phyloP scores from a whole-genome alignment of 2,797 vertebrate genomes.

The Ceryle rudis region DNA sequence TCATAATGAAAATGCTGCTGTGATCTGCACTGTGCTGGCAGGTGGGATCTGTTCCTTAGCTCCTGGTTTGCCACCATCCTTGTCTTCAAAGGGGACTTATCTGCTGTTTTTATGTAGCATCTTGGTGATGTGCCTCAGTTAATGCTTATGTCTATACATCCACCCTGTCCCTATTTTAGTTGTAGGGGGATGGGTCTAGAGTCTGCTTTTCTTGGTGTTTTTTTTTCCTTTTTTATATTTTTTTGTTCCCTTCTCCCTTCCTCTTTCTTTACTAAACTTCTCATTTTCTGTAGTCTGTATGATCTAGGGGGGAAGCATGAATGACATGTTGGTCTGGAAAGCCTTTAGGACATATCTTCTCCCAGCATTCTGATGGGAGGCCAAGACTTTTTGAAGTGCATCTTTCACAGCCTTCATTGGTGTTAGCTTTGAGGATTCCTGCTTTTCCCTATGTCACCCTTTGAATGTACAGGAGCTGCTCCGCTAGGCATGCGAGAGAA shows the following conservation, averaged over 20 bases:
- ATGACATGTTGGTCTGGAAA: not conserved
- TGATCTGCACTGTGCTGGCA: not conserved
- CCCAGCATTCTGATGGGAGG: not conserved
- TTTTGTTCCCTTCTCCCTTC: not conserved
- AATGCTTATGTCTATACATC: not conserved
- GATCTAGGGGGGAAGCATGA: not conserved
- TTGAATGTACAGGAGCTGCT: not conserved
- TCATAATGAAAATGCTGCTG: not conserved
- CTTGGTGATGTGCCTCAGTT: not conserved
- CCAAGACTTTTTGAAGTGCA: not conserved
- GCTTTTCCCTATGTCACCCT: too few relatives aligned
- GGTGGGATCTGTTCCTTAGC: not conserved
- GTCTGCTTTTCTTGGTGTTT: not conserved
- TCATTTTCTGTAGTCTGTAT: not conserved
- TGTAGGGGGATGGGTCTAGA: not conserved
- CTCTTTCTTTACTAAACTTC: not conserved
- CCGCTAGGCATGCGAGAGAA: not conserved
- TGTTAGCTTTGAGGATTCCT: not conserved
- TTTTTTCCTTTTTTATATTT: too few relatives aligned
- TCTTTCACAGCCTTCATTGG: accelerated
- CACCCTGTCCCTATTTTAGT: not conserved
- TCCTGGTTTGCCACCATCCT: not conserved
- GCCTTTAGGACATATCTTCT: not conserved
- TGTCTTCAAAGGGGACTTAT: not conserved
- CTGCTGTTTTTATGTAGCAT: not conserved